Evolutionary conservation across 2,113 vertebrate genomes (phyloP).

Genomic region (Lepidothrix coronata): DNA sequence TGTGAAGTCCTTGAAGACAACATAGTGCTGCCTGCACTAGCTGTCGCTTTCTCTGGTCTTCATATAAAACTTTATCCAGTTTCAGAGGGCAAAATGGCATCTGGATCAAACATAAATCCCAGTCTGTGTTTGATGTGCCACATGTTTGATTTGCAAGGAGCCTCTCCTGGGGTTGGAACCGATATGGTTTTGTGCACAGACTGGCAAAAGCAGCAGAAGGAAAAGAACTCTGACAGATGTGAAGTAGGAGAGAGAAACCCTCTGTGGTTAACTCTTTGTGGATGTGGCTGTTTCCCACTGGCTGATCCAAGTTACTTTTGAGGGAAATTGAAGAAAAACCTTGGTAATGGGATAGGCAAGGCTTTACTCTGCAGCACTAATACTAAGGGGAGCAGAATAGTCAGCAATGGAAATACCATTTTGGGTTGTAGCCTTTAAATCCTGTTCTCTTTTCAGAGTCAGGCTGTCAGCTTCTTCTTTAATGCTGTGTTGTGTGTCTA

Average conservation of each 20-base stretch:
- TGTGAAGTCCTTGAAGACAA: not conserved
- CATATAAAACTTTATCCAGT: not conserved
- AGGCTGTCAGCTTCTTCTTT: not conserved
- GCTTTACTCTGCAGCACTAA: not conserved
- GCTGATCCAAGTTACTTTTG: not conserved
- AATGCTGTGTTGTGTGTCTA: not conserved
- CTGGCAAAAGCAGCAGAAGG: not conserved
- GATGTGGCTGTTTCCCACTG: not conserved
- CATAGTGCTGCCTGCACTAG: not conserved
- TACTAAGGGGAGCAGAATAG: not conserved
- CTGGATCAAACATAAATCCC: not conserved
- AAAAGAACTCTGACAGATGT: fast-evolving
- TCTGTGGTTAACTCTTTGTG: not conserved
- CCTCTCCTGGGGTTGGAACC: not conserved
- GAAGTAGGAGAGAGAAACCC: not conserved
- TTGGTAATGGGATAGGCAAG: not conserved
- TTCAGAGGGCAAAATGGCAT: not conserved
- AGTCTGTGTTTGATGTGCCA: not conserved
- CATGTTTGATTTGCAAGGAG: not conserved
- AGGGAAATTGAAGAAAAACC: not conserved
- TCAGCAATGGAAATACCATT: not conserved
- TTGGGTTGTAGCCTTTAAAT: not conserved
- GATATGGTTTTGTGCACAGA: not conserved
- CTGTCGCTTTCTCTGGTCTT: not conserved
- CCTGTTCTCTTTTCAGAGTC: not conserved